Conservation (phyloP, 1,140 invertebrate genomes). For the Luehdorfia chinensis region DNA sequence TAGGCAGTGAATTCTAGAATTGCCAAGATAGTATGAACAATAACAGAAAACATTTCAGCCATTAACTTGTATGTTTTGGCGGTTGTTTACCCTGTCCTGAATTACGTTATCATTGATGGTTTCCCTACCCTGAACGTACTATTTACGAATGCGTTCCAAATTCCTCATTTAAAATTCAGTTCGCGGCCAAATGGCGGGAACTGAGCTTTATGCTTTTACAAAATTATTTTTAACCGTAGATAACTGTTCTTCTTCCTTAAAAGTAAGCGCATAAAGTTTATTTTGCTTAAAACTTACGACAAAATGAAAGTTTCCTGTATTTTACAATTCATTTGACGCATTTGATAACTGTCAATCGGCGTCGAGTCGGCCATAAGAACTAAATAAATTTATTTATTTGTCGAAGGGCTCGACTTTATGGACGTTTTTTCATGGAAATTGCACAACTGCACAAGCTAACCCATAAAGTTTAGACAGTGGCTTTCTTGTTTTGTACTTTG, state of each 20-base stretch:
- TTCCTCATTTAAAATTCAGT: slow-evolving; percentile 60
- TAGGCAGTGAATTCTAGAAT: no score
- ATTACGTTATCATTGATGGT: no score
- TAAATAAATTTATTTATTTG: slow-evolving; percentile 63
- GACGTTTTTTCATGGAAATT: slow-evolving; percentile 56
- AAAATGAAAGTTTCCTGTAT: slow-evolving; percentile 18
- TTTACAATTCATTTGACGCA: slow-evolving; percentile 65
- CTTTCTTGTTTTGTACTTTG: slow-evolving; percentile 22
- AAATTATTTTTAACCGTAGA: slow-evolving; percentile 27
- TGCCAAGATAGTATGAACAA: no score
- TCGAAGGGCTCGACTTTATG: slow-evolving; percentile 54
- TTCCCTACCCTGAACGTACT: no score
- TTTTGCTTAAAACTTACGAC: slow-evolving; percentile 13
- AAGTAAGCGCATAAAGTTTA: slow-evolving; percentile 18
- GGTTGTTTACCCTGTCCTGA: no score
- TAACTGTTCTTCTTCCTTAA: slow-evolving; percentile 2
- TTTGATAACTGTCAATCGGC: slow-evolving; percentile 68
- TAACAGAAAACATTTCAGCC: no score
- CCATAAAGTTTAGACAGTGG: slow-evolving; percentile 22
- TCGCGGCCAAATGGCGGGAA: slow-evolving; percentile 53
- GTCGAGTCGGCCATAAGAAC: slow-evolving; percentile 48
- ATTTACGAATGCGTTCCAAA: slow-evolving; percentile 51
- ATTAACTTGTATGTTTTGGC: no score
- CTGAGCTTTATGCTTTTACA: slow-evolving; percentile 52
- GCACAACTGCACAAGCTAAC: slow-evolving; percentile 45